phyloP scores from a whole-genome alignment of 2,113 vertebrate genomes.

The Suncus etruscus region DNA sequence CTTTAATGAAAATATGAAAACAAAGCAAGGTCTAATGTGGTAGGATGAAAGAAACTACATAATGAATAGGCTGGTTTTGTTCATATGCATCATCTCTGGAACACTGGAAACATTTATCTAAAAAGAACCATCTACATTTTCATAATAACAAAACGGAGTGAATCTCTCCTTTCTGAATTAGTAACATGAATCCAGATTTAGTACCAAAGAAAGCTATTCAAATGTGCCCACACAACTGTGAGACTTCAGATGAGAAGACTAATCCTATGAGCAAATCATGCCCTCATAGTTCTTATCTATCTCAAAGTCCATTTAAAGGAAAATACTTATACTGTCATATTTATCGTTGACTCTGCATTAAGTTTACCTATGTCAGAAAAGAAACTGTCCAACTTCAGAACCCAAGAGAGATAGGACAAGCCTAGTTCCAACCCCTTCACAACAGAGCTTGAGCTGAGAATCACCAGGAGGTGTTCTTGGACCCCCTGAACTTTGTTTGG shows the following conservation, averaged over 20 bases:
- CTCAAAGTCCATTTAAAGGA: neutral
- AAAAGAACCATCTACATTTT: neutral
- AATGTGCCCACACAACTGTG: neutral
- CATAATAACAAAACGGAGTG: neutral
- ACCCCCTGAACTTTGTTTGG: no score
- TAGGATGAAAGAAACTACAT: neutral
- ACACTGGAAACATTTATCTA: neutral
- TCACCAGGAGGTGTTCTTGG: no score
- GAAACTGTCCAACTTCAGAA: neutral
- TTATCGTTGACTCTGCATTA: neutral
- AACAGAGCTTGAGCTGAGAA: no score
- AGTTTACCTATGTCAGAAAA: neutral
- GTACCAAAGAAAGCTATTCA: slow-evolving; percentile 51
- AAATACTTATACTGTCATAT: neutral
- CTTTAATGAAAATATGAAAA: slow-evolving; percentile 55
- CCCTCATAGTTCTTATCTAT: neutral
- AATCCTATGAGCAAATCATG: no score
- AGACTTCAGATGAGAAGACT: neutral
- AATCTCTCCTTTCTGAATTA: neutral
- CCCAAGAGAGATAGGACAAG: no score
- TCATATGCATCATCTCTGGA: neutral
- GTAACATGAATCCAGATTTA: slow-evolving; percentile 35
- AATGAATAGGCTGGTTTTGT: neutral
- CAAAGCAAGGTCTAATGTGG: neutral
- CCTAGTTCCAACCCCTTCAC: no score